phyloP scores from a whole-genome alignment of 2,888 invertebrate species.

The Nasonovia ribisnigri region DNA sequence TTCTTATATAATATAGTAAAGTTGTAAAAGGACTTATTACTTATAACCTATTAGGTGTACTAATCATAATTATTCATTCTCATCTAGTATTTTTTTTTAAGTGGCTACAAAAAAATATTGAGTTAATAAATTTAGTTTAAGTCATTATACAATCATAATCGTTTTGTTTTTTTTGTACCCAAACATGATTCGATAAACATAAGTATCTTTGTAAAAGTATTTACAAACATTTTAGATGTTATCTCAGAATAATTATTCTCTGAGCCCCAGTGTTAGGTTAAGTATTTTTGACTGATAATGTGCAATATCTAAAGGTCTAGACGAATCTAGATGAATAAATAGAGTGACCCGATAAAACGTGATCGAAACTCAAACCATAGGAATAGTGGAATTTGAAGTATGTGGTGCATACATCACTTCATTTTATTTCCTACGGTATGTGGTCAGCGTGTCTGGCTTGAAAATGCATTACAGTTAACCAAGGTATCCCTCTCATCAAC shows the following conservation, averaged over 20 bases:
- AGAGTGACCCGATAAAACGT: not conserved
- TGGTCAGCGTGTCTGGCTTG: conserved; percentile 2
- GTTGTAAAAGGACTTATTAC: not conserved
- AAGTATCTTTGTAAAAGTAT: no score
- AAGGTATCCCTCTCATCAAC: not conserved
- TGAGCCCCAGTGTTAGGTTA: not conserved
- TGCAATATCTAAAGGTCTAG: not conserved
- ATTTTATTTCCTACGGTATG: conserved; percentile 13
- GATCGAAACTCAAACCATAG: not conserved
- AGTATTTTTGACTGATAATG: not conserved
- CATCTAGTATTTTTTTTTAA: no score
- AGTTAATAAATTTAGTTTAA: no score
- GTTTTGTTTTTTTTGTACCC: no score
- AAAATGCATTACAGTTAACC: conserved; percentile 21
- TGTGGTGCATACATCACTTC: not conserved
- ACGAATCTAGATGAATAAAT: conserved; percentile 28
- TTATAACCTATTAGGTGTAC: no score
- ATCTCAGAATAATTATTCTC: not conserved
- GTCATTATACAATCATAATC: no score
- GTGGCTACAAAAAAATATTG: no score
- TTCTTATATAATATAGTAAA: no score
- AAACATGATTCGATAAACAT: no score
- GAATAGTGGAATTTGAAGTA: conserved; percentile 1
- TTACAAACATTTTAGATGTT: not conserved
- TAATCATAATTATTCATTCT: no score